Conservation (phyloP, 2,888 invertebrate genomes). For the Frankliniella intonsa region DNA sequence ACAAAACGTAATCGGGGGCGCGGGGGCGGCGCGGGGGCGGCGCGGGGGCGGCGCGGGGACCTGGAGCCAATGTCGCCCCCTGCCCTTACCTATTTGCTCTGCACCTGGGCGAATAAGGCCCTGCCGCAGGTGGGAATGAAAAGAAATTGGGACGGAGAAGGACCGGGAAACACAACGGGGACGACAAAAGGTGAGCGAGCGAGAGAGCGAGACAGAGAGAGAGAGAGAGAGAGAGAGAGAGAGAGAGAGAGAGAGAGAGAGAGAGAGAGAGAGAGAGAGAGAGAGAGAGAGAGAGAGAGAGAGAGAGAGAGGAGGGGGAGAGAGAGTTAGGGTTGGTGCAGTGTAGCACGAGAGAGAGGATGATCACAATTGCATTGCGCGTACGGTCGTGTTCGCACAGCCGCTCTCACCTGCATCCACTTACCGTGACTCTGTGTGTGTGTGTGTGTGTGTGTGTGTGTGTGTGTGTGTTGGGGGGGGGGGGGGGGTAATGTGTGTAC, state of each 20-base stretch:
- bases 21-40: neutral
- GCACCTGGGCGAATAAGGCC: neutral
- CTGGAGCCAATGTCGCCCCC: neutral
- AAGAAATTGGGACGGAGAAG: neutral
- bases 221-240: conserved; percentile 12
- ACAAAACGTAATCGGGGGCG: conserved; percentile 17
- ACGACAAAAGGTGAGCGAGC: neutral
- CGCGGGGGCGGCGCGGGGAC: neutral
- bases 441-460: neutral
- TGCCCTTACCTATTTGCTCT: neutral
- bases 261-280: conserved; percentile 13
- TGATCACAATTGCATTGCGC: conserved; percentile 16
- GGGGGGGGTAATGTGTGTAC: neutral
- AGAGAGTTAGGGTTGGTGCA: neutral
- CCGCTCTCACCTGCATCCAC: conserved; percentile 20
- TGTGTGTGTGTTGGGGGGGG: neutral
- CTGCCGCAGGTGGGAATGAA: neutral
- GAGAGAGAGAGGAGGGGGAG: neutral
- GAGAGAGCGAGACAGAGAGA: conserved; percentile 15
- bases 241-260: neutral
- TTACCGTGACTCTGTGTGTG: neutral
- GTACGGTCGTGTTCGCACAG: neutral
- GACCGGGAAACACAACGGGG: neutral
- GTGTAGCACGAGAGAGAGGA: neutral
- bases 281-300: neutral